phyloP scores from a whole-genome alignment of 2,888 invertebrate genomes.

The Thymelicus sylvestris region DNA sequence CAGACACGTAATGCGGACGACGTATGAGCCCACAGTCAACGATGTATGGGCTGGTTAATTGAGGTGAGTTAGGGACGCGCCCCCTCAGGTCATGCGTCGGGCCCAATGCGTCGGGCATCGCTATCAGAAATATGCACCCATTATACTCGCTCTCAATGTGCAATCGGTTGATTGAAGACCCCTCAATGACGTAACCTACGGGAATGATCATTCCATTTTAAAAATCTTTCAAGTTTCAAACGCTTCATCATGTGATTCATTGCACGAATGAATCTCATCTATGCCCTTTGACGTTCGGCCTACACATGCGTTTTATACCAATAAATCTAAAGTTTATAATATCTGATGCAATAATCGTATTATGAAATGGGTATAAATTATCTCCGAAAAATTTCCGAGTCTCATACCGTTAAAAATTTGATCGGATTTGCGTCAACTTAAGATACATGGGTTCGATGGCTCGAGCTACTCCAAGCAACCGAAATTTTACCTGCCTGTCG shows the following conservation, averaged over 20 bases:
- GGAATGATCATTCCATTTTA: slow-evolving; percentile 24
- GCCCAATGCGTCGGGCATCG: slow-evolving; percentile 43
- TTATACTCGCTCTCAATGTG: slow-evolving; percentile 36
- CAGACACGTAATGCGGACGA: slow-evolving; percentile 55
- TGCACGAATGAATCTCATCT: slow-evolving; percentile 30
- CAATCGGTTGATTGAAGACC: slow-evolving; percentile 37
- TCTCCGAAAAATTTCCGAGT: slow-evolving; percentile 61
- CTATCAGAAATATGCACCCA: slow-evolving; percentile 35
- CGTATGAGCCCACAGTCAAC: slow-evolving; percentile 45
- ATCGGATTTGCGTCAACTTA: slow-evolving; percentile 78
- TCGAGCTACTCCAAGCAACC: slow-evolving; percentile 19
- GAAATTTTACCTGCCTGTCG: slow-evolving; percentile 27
- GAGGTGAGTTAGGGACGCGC: slow-evolving; percentile 55
- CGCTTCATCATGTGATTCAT: slow-evolving; percentile 28
- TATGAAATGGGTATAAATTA: slow-evolving; percentile 64
- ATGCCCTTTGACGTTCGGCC: slow-evolving; percentile 31
- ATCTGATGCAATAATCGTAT: slow-evolving; percentile 64
- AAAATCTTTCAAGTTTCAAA: slow-evolving; percentile 32
- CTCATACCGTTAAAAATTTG: slow-evolving; percentile 77
- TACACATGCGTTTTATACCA: slow-evolving; percentile 26
- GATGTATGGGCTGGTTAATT: slow-evolving; percentile 65
- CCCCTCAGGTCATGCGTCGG: slow-evolving; percentile 57
- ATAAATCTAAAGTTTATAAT: slow-evolving; percentile 35
- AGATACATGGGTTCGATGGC: slow-evolving; percentile 64
- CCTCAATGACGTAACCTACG: slow-evolving; percentile 19